These are phyloP conservation scores for Cyprinodon brontotheroides DNA, from an alignment of 2,113 vertebrate species.

Conservation along the genomic window DNA sequence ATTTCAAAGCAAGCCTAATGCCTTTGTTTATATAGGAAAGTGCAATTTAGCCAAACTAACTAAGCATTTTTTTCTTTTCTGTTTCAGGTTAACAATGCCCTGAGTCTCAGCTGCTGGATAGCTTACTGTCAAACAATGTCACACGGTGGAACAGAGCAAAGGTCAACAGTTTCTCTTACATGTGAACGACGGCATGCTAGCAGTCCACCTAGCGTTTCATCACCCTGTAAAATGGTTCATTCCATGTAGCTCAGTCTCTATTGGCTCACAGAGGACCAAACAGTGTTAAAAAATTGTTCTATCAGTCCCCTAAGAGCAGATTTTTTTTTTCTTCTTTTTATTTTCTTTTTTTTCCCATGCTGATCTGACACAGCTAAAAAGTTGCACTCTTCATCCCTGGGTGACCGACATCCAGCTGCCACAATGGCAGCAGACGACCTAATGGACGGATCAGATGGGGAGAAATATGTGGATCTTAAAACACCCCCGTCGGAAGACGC, in stretches of 20 bases:
- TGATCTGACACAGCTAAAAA: constrained; percentile 24
- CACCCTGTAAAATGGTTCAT: neutral
- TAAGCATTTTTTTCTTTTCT: constrained; percentile 33
- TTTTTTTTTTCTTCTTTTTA: neutral
- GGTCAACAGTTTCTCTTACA: constrained; percentile 55
- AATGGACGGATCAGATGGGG: neutral
- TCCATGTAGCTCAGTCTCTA: neutral
- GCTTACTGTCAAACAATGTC: constrained; percentile 38
- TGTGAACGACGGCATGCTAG: constrained; percentile 25
- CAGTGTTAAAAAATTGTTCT: neutral
- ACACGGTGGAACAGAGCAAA: constrained; percentile 49
- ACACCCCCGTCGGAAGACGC: neutral
- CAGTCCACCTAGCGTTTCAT: constrained; percentile 37
- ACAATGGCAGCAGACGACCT: constrained; percentile 36
- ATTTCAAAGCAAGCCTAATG: neutral
- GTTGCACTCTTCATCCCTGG: constrained; percentile 4
- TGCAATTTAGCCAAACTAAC: constrained; percentile 6
- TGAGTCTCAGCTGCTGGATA: constrained; percentile 36
- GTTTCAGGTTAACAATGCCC: constrained; percentile 66
- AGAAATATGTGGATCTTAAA: constrained; percentile 35
- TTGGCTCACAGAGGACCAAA: constrained; percentile 2
- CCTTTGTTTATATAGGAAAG: neutral
- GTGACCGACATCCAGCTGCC: constrained; percentile 3
- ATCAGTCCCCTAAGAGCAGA: neutral
- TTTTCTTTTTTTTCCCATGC: neutral